Evolutionary conservation across 2,888 invertebrate species (phyloP), one percentile per base, ranked within the genome.

Genomic region (Tiliacea citrago): DNA sequence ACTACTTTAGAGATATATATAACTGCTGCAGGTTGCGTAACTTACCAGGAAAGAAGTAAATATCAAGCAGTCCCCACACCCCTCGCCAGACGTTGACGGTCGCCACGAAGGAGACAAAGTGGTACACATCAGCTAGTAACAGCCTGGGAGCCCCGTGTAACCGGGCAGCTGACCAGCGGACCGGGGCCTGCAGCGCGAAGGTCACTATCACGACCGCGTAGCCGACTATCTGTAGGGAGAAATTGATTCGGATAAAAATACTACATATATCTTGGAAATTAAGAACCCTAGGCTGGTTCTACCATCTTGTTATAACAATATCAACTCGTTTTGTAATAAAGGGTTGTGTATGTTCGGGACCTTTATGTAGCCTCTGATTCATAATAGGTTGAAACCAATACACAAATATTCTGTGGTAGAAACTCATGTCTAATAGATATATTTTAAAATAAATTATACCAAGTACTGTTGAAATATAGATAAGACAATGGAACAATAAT

Each of bases 11-110:
- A 29, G 35, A 35, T 35, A 35, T 39, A 39, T 39, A 39, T 39
- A 39, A 39, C 13, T 24, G 16, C 24, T 16, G 16, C 24, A 16
- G 24, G 57, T 29, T 29, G 24, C 16, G 16, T 16, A 29, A 97
- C 97, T 92, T 90, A 98, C 98, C 97, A 93, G 98, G 98, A 85
- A 98, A 97, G 81, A 98, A 97, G 93, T 98, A 98, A 55, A 98
- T 95, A 93, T 99, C 98, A 42, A 98, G 96, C 74, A 98, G 93
- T 81, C 97, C 98, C 98, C 99, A 99, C 73, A 98, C 97, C 21
- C 98, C 98, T 63, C 99, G 97, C 99, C 99, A 99, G 18, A 98
- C 98, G 92, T 98, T 98, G 70, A 99, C 98, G 0, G 98, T 98
- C 21, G 98, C 98, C 81, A 98, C 92, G 91, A 98, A 98, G 57